A percentile compares a stretch with the other conserved stretches of the same genome.
phyloP scores from a whole-genome alignment of 2,797 vertebrate species.

The Philypnodon macrostomus region DNA sequence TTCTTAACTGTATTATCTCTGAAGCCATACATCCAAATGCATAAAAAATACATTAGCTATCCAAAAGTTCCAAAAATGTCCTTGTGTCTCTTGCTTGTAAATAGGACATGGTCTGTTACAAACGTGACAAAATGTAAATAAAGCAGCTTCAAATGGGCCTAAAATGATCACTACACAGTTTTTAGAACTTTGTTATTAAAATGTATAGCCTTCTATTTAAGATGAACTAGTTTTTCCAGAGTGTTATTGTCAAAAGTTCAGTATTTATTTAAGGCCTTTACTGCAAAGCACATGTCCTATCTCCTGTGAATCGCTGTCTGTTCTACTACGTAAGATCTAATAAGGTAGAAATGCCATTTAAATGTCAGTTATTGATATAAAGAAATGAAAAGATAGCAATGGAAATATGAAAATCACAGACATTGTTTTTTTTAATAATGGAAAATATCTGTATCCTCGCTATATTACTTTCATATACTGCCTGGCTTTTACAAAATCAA shows the following conservation, averaged over 20 bases:
- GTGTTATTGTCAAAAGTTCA: constrained; percentile 9
- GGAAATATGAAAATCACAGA: constrained; percentile 3
- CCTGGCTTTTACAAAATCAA: background rate
- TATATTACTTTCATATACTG: background rate
- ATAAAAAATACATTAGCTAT: too few relatives aligned
- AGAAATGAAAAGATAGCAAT: constrained; percentile 20
- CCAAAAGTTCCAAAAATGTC: too few relatives aligned
- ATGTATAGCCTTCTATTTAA: background rate
- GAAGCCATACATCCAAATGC: too few relatives aligned
- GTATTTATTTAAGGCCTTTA: constrained; percentile 41
- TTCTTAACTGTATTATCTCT: too few relatives aligned
- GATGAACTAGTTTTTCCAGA: background rate
- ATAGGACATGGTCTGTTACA: too few relatives aligned
- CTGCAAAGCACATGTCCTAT: constrained; percentile 12
- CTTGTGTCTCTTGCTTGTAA: too few relatives aligned
- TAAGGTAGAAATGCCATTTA: constrained; percentile 51
- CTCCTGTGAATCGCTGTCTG: constrained; percentile 26
- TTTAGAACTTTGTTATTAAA: too few relatives aligned
- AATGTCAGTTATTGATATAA: constrained; percentile 51
- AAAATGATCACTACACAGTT: background rate
- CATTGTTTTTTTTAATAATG: background rate
- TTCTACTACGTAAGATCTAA: constrained; percentile 30
- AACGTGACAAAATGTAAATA: too few relatives aligned
- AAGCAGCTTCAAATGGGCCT: background rate
- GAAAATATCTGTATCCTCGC: background rate